These are phyloP conservation scores for Venusia cambrica DNA, from an alignment of 2,888 invertebrate genomes.

Conservation along the genomic window DNA sequence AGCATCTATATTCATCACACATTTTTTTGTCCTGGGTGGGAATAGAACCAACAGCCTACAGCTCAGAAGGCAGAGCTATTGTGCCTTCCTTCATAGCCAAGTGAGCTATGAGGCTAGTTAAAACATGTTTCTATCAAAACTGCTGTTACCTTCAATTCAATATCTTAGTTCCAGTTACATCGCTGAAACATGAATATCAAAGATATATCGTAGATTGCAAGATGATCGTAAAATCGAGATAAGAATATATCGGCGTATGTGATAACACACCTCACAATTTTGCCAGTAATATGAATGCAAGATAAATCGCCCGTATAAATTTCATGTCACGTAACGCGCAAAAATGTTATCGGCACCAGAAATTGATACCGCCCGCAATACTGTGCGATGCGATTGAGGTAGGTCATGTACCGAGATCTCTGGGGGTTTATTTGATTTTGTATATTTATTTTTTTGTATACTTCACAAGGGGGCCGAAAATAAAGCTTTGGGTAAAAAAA, in stretches of 20 bases:
- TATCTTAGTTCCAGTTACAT: too few relatives aligned
- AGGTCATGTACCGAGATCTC: conserved; percentile 49
- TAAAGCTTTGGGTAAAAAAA: too few relatives aligned
- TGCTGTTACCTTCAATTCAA: too few relatives aligned
- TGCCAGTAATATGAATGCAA: conserved; percentile 71
- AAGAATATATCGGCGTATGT: conserved; percentile 53
- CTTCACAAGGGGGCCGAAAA: too few relatives aligned
- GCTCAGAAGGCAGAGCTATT: too few relatives aligned
- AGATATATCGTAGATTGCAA: conserved; percentile 12
- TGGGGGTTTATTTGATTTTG: background rate
- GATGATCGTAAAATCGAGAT: conserved; percentile 46
- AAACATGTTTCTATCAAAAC: too few relatives aligned
- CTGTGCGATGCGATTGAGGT: conserved; percentile 52
- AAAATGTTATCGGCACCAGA: conserved; percentile 73
- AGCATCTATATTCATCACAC: too few relatives aligned
- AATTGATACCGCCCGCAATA: conserved; percentile 66
- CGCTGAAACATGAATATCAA: conserved; percentile 6
- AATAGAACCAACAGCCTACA: too few relatives aligned
- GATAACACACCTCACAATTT: conserved; percentile 73
- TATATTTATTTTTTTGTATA: too few relatives aligned
- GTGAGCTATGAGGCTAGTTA: too few relatives aligned
- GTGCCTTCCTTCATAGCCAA: too few relatives aligned
- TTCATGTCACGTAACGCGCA: conserved; percentile 75
- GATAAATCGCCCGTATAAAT: conserved; percentile 77
- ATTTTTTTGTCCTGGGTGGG: too few relatives aligned